Evolutionary conservation across 2,113 vertebrate species (phyloP).

Genomic region (Reinhardtius hippoglossoides): DNA sequence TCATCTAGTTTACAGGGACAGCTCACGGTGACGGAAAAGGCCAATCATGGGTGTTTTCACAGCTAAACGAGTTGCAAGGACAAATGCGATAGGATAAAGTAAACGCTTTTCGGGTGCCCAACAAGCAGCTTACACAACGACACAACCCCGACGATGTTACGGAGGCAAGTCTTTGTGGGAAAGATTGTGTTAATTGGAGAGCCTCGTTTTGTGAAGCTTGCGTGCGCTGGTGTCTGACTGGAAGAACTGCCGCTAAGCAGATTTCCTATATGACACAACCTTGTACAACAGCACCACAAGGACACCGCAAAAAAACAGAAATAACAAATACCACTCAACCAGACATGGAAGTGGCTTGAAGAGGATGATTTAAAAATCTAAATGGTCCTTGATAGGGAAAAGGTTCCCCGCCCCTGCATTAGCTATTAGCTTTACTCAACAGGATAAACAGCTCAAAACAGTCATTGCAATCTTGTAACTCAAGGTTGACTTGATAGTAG

Average conservation of each 20-base stretch:
- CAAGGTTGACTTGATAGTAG: background rate
- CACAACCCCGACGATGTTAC: no score
- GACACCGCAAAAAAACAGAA: no score
- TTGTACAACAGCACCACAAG: no score
- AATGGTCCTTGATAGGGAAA: background rate
- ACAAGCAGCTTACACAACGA: background rate
- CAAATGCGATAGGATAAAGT: background rate
- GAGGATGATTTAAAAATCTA: background rate
- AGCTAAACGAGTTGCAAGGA: background rate
- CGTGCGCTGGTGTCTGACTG: no score
- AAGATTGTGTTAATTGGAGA: no score
- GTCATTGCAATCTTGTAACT: background rate
- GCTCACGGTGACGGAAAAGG: background rate
- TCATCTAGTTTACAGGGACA: background rate
- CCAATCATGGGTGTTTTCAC: background rate
- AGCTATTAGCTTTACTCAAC: background rate
- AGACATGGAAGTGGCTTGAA: no score
- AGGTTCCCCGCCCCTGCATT: background rate
- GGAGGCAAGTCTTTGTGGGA: no score
- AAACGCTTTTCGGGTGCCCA: background rate
- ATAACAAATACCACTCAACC: no score
- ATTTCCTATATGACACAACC: no score
- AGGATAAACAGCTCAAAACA: slow-evolving; percentile 26
- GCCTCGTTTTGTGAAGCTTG: no score
- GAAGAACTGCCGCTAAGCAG: no score